Evolutionary conservation across 2,113 vertebrate genomes (phyloP).

Genomic region (Glaucomys volans): DNA sequence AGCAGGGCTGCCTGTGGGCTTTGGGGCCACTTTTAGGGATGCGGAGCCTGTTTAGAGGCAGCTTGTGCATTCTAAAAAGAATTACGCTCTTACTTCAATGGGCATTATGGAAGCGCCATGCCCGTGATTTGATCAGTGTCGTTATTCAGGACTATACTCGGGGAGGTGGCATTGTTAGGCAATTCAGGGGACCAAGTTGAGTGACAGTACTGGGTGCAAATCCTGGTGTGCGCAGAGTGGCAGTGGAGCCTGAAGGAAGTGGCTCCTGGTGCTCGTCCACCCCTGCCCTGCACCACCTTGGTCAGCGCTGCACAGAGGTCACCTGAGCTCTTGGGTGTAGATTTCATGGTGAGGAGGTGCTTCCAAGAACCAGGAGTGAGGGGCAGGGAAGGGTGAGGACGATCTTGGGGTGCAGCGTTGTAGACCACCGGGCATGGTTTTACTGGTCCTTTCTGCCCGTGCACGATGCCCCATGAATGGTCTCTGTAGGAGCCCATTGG

Average conservation of each 20-base stretch:
- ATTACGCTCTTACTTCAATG: not conserved
- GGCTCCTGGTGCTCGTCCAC: not conserved
- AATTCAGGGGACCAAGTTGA: not conserved
- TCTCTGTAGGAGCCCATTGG: not conserved
- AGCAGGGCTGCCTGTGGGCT: not conserved
- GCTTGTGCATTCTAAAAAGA: not conserved
- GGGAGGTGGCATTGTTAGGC: no score
- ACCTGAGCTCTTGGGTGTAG: not conserved
- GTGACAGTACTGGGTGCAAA: not conserved
- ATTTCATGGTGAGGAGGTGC: not conserved
- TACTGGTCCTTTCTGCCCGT: rapidly evolving
- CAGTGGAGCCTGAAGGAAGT: rapidly evolving
- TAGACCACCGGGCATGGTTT: rapidly evolving
- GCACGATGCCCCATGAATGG: no score
- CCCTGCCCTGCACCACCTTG: rapidly evolving
- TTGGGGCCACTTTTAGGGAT: not conserved
- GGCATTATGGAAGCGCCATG: not conserved
- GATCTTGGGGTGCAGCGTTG: no score
- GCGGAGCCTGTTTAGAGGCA: not conserved
- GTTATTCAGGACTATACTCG: not conserved
- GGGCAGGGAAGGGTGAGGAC: not conserved
- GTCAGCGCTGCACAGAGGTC: rapidly evolving
- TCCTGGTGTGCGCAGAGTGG: not conserved
- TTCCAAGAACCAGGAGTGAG: not conserved
- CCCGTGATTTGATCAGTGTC: not conserved